Base-by-base conservation (phyloP, 2,797 vertebrate genomes). In the Pangasius djambal region DNA sequence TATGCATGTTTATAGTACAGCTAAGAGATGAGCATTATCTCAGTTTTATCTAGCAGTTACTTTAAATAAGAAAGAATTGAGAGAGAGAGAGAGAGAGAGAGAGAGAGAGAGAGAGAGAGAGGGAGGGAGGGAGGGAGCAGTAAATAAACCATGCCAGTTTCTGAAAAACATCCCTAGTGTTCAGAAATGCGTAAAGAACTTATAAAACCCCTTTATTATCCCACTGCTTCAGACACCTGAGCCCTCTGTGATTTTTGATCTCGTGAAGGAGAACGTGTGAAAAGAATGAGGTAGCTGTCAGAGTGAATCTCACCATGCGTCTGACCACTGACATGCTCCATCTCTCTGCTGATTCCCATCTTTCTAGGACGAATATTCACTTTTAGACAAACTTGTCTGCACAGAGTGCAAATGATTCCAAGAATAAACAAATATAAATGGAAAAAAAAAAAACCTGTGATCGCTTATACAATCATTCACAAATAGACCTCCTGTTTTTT, bases 181-280 rank as follows among this genome's bases (percentile, higher is more conserved):
- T 91, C 89, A 88, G 90, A 90, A 90, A 91, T 91, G 90, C 86
- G 85, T 88, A 85, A 81, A 89, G 84, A 89, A 88, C 87, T 88
- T 92, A 91, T 92, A 90, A 91, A 92, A 90, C 82, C 90, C 85
- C 82, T 91, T 91, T 90, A 92, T 91, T 91, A 91, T 88, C 74
- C 77, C 70, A 87, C 87, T 79, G 89, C 82, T 85, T 70, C 87
- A 57, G 16, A 90, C 91, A 92, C 91, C 91, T 92, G 91, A 88
- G 90, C 90, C 90, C 89, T 90, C 69, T 88, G 89, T 75, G 85
- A 83, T 89, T 90, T 92, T 87, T 87, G 89, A 89, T 88, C 77
- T 83, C 67, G 55, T 82, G 77, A 92, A 72, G 75, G 85, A 87
- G 88, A 88, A 90, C 34, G 88, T 92, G 91, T 88, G 91, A 92